Evolutionary conservation across 2,797 vertebrate species (phyloP).

Genomic region (Hipposideros larvatus): DNA sequence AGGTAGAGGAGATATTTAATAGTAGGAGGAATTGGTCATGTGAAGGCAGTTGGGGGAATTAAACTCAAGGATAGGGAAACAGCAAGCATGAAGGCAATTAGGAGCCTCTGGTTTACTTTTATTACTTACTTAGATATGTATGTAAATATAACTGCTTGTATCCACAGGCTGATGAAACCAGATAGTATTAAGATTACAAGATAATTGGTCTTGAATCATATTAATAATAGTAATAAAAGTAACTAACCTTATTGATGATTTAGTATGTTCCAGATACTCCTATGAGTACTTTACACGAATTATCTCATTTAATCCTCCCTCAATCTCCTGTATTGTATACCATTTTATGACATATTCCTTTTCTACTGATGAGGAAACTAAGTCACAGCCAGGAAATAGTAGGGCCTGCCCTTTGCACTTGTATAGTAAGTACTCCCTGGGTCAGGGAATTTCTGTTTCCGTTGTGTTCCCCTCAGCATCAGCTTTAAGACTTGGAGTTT

Average conservation of each 20-base stretch:
- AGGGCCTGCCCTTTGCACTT: neutral
- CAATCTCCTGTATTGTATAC: neutral
- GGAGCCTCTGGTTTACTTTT: neutral
- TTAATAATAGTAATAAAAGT: neutral
- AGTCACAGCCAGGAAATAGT: neutral
- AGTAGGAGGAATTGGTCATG: neutral
- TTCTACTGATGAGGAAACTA: neutral
- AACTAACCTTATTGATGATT: neutral
- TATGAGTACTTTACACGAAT: neutral
- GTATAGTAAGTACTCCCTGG: neutral
- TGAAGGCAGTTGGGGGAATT: neutral
- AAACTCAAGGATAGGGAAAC: neutral
- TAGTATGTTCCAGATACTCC: neutral
- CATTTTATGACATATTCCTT: neutral
- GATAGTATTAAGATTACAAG: neutral
- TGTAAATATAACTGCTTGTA: neutral
- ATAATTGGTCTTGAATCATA: neutral
- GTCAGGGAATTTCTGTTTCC: neutral
- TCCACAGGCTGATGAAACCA: neutral
- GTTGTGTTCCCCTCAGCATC: neutral
- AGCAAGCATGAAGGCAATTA: neutral
- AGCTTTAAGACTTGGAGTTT: neutral
- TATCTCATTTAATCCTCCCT: neutral
- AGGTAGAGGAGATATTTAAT: neutral
- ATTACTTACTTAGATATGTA: neutral